Conservation (phyloP, 2,888 invertebrate genomes). For the Gymnocheta viridis region DNA sequence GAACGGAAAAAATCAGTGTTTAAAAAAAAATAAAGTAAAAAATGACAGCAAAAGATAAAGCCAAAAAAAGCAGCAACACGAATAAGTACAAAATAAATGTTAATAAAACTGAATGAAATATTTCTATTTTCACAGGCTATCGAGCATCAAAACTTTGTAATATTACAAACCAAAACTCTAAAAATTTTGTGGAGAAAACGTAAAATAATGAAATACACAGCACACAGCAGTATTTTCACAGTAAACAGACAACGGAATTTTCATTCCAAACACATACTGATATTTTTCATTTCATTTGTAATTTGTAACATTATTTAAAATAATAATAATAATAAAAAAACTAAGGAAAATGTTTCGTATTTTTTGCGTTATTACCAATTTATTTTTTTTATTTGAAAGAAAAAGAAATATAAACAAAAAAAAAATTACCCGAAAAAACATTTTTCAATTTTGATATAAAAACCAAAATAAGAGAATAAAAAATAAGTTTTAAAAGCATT, state of each 20-base stretch:
- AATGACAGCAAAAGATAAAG: background rate
- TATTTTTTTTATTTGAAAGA: slow-evolving; percentile 29
- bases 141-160: slow-evolving; percentile 12
- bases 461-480: background rate
- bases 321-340: background rate
- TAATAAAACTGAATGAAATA: slow-evolving; percentile 56
- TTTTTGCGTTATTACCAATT: slow-evolving; percentile 49
- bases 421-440: background rate
- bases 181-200: slow-evolving; percentile 6
- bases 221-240: slow-evolving; percentile 16
- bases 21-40: background rate
- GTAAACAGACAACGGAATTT: slow-evolving; percentile 1
- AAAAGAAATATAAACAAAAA: too few relatives aligned
- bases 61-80: slow-evolving; percentile 2
- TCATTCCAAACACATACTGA: slow-evolving; percentile 37
- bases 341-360: background rate
- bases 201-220: background rate
- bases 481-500: slow-evolving; percentile 7
- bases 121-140: slow-evolving; percentile 56
- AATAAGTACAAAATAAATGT: slow-evolving; percentile 29
- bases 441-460: slow-evolving; percentile 26
- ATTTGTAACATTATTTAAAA: background rate
- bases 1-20: slow-evolving; percentile 22
- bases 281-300: slow-evolving; percentile 10
- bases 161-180: slow-evolving; percentile 4